Evolutionary conservation across 2,888 invertebrate species (phyloP).

Genomic region (Plagiodera versicolora): DNA sequence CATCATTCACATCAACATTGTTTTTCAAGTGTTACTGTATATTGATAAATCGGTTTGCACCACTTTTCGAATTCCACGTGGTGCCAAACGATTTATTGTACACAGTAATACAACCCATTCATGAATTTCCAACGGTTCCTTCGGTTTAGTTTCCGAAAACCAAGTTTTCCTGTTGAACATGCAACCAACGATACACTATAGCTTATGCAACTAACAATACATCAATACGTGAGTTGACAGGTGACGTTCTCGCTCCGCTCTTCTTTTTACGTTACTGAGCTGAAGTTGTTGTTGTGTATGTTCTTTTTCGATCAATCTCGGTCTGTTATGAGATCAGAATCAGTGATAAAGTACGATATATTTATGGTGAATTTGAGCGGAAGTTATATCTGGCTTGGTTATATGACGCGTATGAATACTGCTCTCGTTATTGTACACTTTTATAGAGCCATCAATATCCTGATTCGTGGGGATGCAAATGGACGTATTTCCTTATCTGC

Average conservation of each 20-base stretch:
- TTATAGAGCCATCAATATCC: constrained; percentile 7
- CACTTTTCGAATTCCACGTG: constrained; percentile 31
- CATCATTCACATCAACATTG: too few species aligned
- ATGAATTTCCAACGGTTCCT: too few species aligned
- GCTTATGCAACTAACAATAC: too few species aligned
- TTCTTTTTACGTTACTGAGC: too few species aligned
- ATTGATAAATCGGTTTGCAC: constrained; percentile 35
- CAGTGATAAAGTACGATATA: background rate
- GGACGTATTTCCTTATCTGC: constrained; percentile 21
- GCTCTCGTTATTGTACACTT: constrained; percentile 12
- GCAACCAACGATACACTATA: too few species aligned
- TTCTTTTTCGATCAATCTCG: too few species aligned
- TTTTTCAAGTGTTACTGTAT: constrained; percentile 29
- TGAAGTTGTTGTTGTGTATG: too few species aligned
- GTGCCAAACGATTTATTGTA: constrained; percentile 37
- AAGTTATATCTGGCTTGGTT: constrained; percentile 16
- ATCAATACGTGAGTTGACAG: too few species aligned
- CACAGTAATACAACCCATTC: constrained; percentile 19
- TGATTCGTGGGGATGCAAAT: constrained; percentile 23
- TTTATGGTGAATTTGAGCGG: constrained; percentile 15
- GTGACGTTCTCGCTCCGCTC: too few species aligned
- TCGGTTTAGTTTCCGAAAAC: too few species aligned
- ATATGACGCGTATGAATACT: constrained; percentile 20
- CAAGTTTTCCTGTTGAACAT: too few species aligned
- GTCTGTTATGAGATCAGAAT: too few species aligned